These are phyloP conservation scores for Erythrolamprus reginae DNA, from an alignment of 2,113 vertebrate species.

Conservation along the genomic window DNA sequence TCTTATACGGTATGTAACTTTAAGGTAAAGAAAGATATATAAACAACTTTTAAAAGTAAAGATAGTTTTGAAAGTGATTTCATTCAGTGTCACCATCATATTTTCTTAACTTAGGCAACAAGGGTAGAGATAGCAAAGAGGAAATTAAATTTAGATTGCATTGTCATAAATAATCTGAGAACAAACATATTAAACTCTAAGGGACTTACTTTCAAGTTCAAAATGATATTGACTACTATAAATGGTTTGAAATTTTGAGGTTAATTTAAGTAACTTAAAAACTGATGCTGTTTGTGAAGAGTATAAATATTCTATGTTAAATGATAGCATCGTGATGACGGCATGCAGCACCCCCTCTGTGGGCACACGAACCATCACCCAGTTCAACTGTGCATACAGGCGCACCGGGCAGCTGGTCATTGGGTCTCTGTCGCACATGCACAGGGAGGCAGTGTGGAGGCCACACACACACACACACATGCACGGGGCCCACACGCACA, in stretches of 20 bases:
- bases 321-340: not conserved
- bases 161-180: not conserved
- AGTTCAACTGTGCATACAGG: no score
- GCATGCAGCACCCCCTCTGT: no score
- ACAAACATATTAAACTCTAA: not conserved
- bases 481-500: no score
- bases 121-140: not conserved
- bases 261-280: not conserved
- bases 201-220: not conserved
- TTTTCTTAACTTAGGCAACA: not conserved
- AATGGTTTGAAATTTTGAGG: not conserved
- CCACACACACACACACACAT: no score
- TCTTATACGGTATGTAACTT: slow-evolving; percentile 14
- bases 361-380: no score
- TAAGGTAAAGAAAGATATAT: slow-evolving; percentile 1
- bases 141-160: not conserved
- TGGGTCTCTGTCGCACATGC: no score
- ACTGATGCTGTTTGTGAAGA: not conserved
- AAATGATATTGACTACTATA: not conserved
- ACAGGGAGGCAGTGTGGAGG: no score
- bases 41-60: not conserved
- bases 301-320: not conserved
- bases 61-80: not conserved
- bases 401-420: no score
- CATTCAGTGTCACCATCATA: not conserved